These are phyloP conservation scores for Sebastes oblongus DNA, from an alignment of 2,797 vertebrate species.

Conservation along the genomic window DNA sequence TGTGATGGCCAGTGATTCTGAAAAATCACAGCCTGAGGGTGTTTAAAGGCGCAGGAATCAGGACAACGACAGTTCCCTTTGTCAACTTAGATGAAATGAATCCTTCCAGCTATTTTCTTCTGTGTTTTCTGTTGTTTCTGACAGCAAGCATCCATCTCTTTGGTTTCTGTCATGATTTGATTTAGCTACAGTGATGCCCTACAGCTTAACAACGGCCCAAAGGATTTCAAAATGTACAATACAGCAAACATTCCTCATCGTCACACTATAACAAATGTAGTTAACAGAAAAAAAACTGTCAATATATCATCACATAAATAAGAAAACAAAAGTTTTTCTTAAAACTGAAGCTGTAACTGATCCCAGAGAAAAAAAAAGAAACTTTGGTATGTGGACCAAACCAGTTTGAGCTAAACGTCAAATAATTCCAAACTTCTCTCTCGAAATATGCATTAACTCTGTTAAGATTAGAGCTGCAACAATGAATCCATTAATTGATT, in stretches of 20 bases:
- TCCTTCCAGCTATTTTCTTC: constrained; percentile 6
- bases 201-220: neutral
- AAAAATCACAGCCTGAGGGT: constrained; percentile 10
- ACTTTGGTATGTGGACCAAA: neutral
- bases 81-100: constrained; percentile 6
- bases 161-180: neutral
- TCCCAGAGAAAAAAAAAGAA: neutral
- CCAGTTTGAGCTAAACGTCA: neutral
- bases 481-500: no score
- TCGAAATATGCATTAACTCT: no score
- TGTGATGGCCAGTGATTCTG: neutral
- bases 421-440: no score
- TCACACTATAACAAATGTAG: neutral
- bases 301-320: neutral
- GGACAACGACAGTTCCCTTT: neutral
- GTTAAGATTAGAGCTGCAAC: no score
- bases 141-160: neutral
- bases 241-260: neutral
- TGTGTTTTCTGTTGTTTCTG: constrained; percentile 3
- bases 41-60: constrained; percentile 10
- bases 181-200: neutral
- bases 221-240: neutral
- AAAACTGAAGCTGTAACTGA: neutral
- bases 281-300: neutral
- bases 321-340: neutral